Evolutionary conservation across 2,888 invertebrate genomes (phyloP), one percentile per base, ranked within the genome.

Genomic region (Drosophila subquinaria): DNA sequence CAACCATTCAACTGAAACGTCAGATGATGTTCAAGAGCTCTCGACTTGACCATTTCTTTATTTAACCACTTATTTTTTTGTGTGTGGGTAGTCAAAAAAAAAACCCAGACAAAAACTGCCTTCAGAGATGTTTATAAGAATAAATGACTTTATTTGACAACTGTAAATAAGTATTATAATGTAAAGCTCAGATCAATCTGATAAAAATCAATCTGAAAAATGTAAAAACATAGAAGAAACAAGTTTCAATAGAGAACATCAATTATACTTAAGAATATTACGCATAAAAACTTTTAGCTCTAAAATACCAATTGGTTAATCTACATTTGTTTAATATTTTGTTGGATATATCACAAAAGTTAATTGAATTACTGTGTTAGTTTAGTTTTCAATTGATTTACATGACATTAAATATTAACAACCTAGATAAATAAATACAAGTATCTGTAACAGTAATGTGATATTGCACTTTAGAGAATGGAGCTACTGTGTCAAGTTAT

Each of bases 1-100:
- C 30, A 74, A 53, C 8, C 30, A 56, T 20, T 52, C 15, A 42
- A 52, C 33, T 36, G 42, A 61, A 45, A 52, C 33, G n/a, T 51
- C 43, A 45, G 38, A 60, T 55, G 40, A 48, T 47, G 23, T 40
- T 48, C 20, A 40, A 67, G 52, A 35, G 35, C 33, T 55, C 51
- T 70, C 6, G 38, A 35, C 15, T 43, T 11, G 33, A 66, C 38
- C 50, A 45, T 20, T 51, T 43, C 33, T 38, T 48, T n/a, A 38
- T 48, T 64, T 64, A 36, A 38, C 20, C 23, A 40, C 3, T 50
- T 13, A 17, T 11, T 50, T 23, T 20, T 23, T 9, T 10, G 50
- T 17, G 51, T 30, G 30, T 8, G 30, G 30, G 30, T 30, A 8
- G 30, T 30, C 6, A 6, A 30, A 30, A 30, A 23, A 23, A 30